These are phyloP conservation scores for Microplitis deprimator DNA, from an alignment of 2,888 invertebrate species.

Conservation along the genomic window DNA sequence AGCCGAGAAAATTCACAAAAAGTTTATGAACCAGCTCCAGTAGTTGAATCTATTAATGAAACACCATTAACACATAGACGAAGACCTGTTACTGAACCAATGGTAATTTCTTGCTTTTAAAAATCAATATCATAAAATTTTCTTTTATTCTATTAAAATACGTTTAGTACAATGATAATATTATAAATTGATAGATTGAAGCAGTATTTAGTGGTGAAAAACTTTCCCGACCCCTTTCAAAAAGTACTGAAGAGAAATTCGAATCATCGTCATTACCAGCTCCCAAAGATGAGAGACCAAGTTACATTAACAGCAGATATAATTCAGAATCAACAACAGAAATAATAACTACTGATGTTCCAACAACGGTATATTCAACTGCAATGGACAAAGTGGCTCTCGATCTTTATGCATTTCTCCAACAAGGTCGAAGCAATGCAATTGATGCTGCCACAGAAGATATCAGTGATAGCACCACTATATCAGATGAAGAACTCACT, in stretches of 20 bases:
- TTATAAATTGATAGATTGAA: constrained; percentile 49
- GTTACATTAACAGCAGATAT: constrained; percentile 33
- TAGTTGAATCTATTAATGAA: constrained; percentile 57
- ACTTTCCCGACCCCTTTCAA: constrained; percentile 44
- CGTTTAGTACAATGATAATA: background rate
- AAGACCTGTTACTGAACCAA: constrained; percentile 71
- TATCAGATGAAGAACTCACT: constrained; percentile 67
- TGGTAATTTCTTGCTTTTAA: constrained; percentile 57
- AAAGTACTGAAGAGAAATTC: constrained; percentile 42
- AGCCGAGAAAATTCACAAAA: constrained; percentile 59
- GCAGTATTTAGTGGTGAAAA: constrained; percentile 61
- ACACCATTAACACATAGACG: constrained; percentile 67
- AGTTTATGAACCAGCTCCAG: constrained; percentile 61
- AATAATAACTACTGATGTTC: constrained; percentile 70
- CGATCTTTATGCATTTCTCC: constrained; percentile 85
- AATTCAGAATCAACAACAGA: constrained; percentile 43
- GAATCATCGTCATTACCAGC: constrained; percentile 45
- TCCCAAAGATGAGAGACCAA: constrained; percentile 41
- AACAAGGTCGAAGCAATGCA: constrained; percentile 75
- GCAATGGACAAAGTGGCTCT: constrained; percentile 87
- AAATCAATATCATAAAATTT: background rate
- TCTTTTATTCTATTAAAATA: background rate
- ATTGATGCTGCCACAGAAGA: constrained; percentile 71
- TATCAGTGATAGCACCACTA: constrained; percentile 73
- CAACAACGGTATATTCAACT: constrained; percentile 77